Percentiles rank a stretch among this genome's conserved stretches.
phyloP scores from a whole-genome alignment of 2,113 vertebrate species.

The Sorex araneus region DNA sequence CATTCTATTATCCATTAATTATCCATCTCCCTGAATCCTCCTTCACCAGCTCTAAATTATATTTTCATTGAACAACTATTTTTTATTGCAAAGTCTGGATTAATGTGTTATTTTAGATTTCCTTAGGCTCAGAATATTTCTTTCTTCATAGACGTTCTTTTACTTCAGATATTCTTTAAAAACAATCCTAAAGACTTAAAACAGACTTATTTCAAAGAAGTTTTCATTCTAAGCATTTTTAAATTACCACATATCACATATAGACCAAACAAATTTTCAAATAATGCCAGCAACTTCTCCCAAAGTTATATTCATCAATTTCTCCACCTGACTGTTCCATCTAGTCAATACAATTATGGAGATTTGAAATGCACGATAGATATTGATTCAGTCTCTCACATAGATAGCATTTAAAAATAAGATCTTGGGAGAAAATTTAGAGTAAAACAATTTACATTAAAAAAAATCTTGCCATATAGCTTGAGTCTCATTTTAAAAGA shows the following conservation, averaged over 20 bases:
- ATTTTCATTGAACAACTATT: background rate
- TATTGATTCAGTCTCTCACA: slow-evolving; percentile 71
- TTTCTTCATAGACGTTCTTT: background rate
- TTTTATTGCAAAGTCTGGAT: slow-evolving; percentile 51
- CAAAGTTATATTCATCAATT: slow-evolving; percentile 71
- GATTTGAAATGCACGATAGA: slow-evolving; percentile 71
- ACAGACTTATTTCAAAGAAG: background rate
- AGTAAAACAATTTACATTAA: slow-evolving; percentile 61
- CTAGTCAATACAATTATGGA: slow-evolving; percentile 65
- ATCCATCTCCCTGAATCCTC: accelerated
- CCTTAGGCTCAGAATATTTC: background rate
- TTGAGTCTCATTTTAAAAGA: slow-evolving; percentile 52
- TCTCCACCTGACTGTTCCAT: slow-evolving; percentile 51
- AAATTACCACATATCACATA: slow-evolving; percentile 56
- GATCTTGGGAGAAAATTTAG: slow-evolving; percentile 53
- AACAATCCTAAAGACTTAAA: slow-evolving; percentile 15
- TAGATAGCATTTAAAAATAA: slow-evolving; percentile 70
- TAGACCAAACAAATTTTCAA: slow-evolving; percentile 59
- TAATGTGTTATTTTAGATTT: slow-evolving; percentile 36
- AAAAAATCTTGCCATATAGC: slow-evolving; percentile 63
- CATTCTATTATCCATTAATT: background rate
- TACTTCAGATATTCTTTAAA: background rate
- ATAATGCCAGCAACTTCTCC: slow-evolving; percentile 47
- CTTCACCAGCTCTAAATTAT: background rate
- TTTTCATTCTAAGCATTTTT: slow-evolving; percentile 60